Conservation (phyloP, 2,888 invertebrate species). For the Pherbina coryleti region DNA sequence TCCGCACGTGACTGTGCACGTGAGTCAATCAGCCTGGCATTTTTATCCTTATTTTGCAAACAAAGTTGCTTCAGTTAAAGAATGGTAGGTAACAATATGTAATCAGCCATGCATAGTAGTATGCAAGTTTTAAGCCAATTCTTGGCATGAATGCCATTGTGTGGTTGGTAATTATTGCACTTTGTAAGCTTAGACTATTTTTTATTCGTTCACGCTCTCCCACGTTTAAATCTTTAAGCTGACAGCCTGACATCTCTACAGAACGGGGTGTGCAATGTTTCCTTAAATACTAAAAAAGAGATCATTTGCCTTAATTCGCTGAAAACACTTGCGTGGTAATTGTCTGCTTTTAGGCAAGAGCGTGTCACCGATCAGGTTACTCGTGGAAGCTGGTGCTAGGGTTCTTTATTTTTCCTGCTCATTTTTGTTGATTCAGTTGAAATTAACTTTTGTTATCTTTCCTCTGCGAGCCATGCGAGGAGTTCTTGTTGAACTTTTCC, state of each 20-base stretch:
- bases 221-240: constrained; percentile 13
- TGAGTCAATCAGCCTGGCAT: constrained; percentile 48
- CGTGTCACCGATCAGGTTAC: constrained; percentile 44
- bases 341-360: constrained; percentile 33
- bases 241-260: background rate
- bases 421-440: constrained; percentile 35
- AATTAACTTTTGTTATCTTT: constrained; percentile 38
- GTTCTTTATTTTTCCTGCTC: constrained; percentile 13
- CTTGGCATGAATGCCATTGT: background rate
- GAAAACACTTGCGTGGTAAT: constrained; percentile 34
- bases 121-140: background rate
- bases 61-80: constrained; percentile 46
- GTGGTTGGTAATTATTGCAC: constrained; percentile 32
- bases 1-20: constrained; percentile 31
- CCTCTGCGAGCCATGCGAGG: background rate
- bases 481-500: constrained; percentile 9
- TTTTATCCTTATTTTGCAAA: constrained; percentile 62
- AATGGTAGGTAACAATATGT: background rate
- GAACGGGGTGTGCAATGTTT: background rate
- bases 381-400: background rate
- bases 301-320: constrained; percentile 34
- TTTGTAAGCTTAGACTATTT: constrained; percentile 32
- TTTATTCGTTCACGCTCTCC: background rate
- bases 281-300: constrained; percentile 23
- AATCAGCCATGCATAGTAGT: background rate